A percentile compares a stretch with the other conserved stretches of the same genome.
Conservation (phyloP, 2,113 vertebrate genomes). For the Chaetodon trifascialis region DNA sequence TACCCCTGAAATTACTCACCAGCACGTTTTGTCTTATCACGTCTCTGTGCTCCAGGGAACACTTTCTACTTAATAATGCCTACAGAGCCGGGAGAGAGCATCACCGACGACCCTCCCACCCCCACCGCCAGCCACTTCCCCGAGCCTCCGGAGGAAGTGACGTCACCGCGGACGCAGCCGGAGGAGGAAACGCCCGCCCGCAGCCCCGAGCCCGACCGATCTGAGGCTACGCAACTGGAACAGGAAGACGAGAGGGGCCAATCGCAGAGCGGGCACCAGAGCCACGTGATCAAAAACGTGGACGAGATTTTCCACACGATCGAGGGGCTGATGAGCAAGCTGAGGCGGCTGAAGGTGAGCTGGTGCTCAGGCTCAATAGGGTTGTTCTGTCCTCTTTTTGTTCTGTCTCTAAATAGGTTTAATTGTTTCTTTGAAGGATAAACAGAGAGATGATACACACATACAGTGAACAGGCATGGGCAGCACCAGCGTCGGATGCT, state of each 20-base stretch:
- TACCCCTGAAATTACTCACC: not conserved
- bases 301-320: conserved; percentile 85
- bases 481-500: too few relatives aligned
- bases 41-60: conserved; percentile 74
- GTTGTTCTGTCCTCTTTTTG: too few relatives aligned
- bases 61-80: conserved; percentile 84
- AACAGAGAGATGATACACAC: too few relatives aligned
- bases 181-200: conserved; percentile 21
- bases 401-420: too few relatives aligned
- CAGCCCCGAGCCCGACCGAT: not conserved
- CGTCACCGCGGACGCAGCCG: not conserved
- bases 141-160: conserved; percentile 41
- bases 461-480: too few relatives aligned
- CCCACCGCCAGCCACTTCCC: conserved; percentile 58
- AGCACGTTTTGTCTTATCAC: not conserved
- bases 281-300: conserved; percentile 77
- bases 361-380: too few relatives aligned
- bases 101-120: conserved; percentile 66
- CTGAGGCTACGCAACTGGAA: conserved; percentile 29
- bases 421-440: too few relatives aligned
- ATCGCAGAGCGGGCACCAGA: conserved; percentile 40
- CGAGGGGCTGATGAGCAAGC: conserved; percentile 80
- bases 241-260: conserved; percentile 38
- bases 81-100: conserved; percentile 74
- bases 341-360: conserved; percentile 80